phyloP scores from a whole-genome alignment of 2,888 invertebrate species.

The Operophtera brumata region DNA sequence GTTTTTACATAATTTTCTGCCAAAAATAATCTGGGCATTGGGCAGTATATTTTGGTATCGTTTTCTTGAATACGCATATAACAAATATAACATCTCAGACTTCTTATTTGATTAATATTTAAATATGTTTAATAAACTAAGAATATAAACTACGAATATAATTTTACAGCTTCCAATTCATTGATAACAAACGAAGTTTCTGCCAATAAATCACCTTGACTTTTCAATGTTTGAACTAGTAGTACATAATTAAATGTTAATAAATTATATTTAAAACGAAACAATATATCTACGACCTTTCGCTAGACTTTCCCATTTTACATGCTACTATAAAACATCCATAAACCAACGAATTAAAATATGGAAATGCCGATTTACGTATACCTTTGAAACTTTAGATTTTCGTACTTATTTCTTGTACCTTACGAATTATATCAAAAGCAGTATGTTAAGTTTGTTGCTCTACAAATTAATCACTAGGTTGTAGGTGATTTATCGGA shows the following conservation, averaged over 20 bases:
- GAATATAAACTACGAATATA: slow-evolving; percentile 7
- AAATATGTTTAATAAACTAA: slow-evolving; percentile 5
- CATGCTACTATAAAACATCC: slow-evolving; percentile 48
- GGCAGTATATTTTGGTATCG: no score
- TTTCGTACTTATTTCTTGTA: slow-evolving; percentile 33
- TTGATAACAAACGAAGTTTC: slow-evolving; percentile 27
- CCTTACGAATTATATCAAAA: slow-evolving; percentile 22
- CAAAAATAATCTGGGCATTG: no score
- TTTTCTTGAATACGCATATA: no score
- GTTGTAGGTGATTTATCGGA: slow-evolving; percentile 59
- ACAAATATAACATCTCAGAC: no score
- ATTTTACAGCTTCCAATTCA: slow-evolving; percentile 23
- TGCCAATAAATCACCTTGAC: slow-evolving; percentile 30
- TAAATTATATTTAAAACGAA: slow-evolving; percentile 42
- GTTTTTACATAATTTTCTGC: no score
- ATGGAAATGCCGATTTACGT: slow-evolving; percentile 31
- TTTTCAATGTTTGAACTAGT: slow-evolving; percentile 33
- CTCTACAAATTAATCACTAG: slow-evolving; percentile 58
- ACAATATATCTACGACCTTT: slow-evolving; percentile 60
- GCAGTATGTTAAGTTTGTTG: slow-evolving; percentile 30
- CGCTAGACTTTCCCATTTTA: slow-evolving; percentile 65
- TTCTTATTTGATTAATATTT: background rate
- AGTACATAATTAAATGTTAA: slow-evolving; percentile 43
- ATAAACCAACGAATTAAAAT: slow-evolving; percentile 57
- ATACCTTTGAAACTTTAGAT: slow-evolving; percentile 28